phyloP scores from a whole-genome alignment of 64 coral and sea anemone genomes.

The Hydrozoanthus tunicans region DNA sequence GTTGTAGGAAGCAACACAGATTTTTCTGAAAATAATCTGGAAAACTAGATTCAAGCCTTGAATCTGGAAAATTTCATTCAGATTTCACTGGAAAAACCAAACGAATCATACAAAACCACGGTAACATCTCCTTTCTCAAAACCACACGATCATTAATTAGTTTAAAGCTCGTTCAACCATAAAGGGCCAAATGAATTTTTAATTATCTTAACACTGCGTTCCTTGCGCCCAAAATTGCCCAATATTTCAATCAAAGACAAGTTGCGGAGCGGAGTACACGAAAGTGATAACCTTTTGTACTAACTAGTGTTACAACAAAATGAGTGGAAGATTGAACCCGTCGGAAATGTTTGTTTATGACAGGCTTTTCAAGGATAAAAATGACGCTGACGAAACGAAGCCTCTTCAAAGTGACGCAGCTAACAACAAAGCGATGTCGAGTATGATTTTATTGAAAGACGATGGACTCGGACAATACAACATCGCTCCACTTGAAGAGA shows the following conservation, averaged over 20 bases:
- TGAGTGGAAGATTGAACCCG: slow-evolving; percentile 27
- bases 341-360: slow-evolving; percentile 33
- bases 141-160: too few relatives aligned
- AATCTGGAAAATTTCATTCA: too few relatives aligned
- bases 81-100: too few relatives aligned
- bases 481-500: slow-evolving; percentile 16
- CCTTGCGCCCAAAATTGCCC: background rate
- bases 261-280: background rate
- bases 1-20: too few relatives aligned
- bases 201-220: slow-evolving; percentile 1
- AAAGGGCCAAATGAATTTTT: slow-evolving; percentile 1
- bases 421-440: background rate
- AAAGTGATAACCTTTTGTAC: background rate
- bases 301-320: background rate
- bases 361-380: background rate
- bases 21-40: background rate
- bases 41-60: background rate
- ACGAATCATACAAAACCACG: too few relatives aligned
- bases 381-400: background rate
- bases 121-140: too few relatives aligned
- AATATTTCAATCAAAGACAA: background rate
- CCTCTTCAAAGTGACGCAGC: background rate
- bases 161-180: too few relatives aligned
- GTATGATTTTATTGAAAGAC: slow-evolving; percentile 1
- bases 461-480: slow-evolving; percentile 45